Percentiles rank a stretch among this genome's conserved stretches.
These are phyloP conservation scores for Amblyteles armatorius DNA, from an alignment of 2,888 invertebrate species.

Conservation along the genomic window DNA sequence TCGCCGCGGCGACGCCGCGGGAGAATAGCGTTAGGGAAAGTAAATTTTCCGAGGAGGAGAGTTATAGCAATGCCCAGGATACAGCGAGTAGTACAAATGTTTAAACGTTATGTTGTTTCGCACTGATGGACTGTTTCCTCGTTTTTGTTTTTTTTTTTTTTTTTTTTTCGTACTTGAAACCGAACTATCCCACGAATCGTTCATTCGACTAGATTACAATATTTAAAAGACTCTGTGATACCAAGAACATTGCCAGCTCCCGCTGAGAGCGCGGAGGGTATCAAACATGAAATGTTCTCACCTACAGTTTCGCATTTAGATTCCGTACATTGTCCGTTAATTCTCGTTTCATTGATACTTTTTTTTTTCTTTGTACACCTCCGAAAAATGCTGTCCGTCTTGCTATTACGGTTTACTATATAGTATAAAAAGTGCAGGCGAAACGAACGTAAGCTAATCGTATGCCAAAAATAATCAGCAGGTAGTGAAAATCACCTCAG, in stretches of 20 bases:
- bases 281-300: slow-evolving; percentile 43
- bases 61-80: slow-evolving; percentile 32
- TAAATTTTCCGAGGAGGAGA: slow-evolving; percentile 57
- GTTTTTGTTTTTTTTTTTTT: slow-evolving; percentile 29
- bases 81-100: slow-evolving; percentile 61
- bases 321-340: slow-evolving; percentile 9
- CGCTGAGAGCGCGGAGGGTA: slow-evolving; percentile 42
- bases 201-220: slow-evolving; percentile 58
- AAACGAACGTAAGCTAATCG: not conserved
- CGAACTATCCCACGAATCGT: slow-evolving; percentile 34
- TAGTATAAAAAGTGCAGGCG: not conserved
- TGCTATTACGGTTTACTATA: not conserved
- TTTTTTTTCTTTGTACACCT: not conserved
- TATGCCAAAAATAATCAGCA: slow-evolving; percentile 27
- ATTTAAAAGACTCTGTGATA: slow-evolving; percentile 79
- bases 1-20: slow-evolving; percentile 22
- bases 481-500: slow-evolving; percentile 9
- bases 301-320: slow-evolving; percentile 56
- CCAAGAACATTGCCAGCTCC: slow-evolving; percentile 64
- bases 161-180: slow-evolving; percentile 63
- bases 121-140: slow-evolving; percentile 20
- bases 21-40: slow-evolving; percentile 44
- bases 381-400: not conserved
- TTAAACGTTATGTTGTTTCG: slow-evolving; percentile 67
- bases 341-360: slow-evolving; percentile 21